phyloP scores from a whole-genome alignment of 2,113 vertebrate species.

The Reinhardtius hippoglossoides region DNA sequence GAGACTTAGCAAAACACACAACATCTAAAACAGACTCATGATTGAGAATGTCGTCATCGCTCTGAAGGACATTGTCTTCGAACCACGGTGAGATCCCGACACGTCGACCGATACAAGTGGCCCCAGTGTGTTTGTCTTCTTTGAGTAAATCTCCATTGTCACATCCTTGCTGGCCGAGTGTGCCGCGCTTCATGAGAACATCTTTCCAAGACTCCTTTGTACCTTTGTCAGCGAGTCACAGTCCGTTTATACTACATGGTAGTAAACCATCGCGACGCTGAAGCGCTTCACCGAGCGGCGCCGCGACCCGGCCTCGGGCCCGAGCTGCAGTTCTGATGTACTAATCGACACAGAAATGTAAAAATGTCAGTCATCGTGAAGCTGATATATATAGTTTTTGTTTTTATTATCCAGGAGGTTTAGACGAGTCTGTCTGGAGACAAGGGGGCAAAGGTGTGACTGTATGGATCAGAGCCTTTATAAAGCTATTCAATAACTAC shows the following conservation, averaged over 20 bases:
- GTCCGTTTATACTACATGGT: constrained; percentile 75
- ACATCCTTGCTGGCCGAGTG: too few species aligned
- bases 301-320: constrained; percentile 47
- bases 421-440: constrained; percentile 41
- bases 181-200: constrained; percentile 54
- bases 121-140: constrained; percentile 70
- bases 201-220: constrained; percentile 61
- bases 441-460: constrained; percentile 81
- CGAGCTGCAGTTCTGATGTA: constrained; percentile 32
- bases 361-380: constrained; percentile 62
- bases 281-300: constrained; percentile 35
- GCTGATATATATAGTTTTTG: constrained; percentile 51
- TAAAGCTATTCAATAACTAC: constrained; percentile 88
- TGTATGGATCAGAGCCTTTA: constrained; percentile 91
- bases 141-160: constrained; percentile 50
- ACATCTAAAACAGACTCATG: constrained; percentile 34
- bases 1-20: constrained; percentile 29
- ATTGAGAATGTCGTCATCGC: constrained; percentile 30
- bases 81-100: neutral
- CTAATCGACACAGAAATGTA: constrained; percentile 51
- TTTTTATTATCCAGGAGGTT: constrained; percentile 45
- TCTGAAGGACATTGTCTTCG: neutral
- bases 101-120: constrained; percentile 34
- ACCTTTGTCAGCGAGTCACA: constrained; percentile 59
- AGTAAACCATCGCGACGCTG: constrained; percentile 54